Base-by-base conservation (phyloP, 2,797 vertebrate species). In the Rallus crepitans region DNA sequence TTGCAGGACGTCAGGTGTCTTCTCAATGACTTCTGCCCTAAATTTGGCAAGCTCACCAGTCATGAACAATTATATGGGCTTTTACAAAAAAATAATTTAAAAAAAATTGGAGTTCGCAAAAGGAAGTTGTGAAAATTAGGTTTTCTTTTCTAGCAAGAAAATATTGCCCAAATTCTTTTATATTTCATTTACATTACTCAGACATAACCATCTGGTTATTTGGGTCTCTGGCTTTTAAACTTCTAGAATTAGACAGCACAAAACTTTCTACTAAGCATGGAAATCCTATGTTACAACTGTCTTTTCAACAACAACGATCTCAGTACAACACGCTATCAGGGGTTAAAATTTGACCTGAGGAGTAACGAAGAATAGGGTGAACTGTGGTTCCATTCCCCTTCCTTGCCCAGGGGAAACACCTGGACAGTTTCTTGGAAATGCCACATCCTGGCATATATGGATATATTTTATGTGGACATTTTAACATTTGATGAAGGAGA, bases 241-340 rank as follows among this genome's bases (percentile, higher is more conserved):
- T 81, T 83, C 39, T 61, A 33, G 18, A 15, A 80, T 92, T 59
- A 68, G 48, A 72, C 33, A 93, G 30, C 31, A 87, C 21, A 61
- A 66, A 79, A 78, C 48, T 95, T 88, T 75, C 25, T 16, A 30
- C 7, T 31, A 70, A 77, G 53, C 42, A 64, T 13, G 16, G 60
- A 82, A 86, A 77, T 60, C 40, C 72, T 50, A 7, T n/a, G 11
- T 68, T 71, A 73, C 24, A 87, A 5, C 31, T 65, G 11, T 11
- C 25, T 77, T 89, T 85, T 37, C 72, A 87, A 68, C 27, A 81
- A 5, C 18, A 61, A 23, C 1, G 0, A n/a, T 76, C 14, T 37
- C 57, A 57, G 27, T 33, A 31, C 25, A 87, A 13, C 19, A 27
- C 19, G 27, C 24, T 84, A 69, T 70, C 31, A 76, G 19, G 37